phyloP scores from a whole-genome alignment of 2,888 invertebrate species.

The Petrolisthes cinctipes region DNA sequence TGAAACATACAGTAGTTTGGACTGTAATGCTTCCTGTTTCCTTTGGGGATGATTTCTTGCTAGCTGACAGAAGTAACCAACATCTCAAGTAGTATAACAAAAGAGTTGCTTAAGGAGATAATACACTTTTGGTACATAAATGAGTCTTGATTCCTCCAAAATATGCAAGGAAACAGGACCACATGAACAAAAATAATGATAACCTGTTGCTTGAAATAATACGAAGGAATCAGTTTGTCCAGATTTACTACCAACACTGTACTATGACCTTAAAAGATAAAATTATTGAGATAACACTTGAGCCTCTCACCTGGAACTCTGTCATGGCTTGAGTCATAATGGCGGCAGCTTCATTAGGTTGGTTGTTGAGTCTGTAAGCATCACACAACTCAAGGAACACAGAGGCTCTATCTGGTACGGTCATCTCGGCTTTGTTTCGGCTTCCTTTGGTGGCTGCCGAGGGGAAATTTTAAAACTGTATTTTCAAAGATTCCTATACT shows the following conservation, averaged over 20 bases:
- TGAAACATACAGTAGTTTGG: too few species aligned
- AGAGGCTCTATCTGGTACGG: constrained; percentile 83
- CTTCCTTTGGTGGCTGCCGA: constrained; percentile 50
- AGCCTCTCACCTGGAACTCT: constrained; percentile 67
- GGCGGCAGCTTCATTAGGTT: constrained; percentile 83
- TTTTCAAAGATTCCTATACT: too few species aligned
- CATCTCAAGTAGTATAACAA: neutral
- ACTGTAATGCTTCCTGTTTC: too few species aligned
- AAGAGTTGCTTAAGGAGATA: neutral
- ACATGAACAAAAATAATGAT: too few species aligned
- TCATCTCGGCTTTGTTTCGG: constrained; percentile 70
- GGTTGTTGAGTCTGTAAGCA: constrained; percentile 78
- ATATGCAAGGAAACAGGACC: too few species aligned
- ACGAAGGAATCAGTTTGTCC: too few species aligned
- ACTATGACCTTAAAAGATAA: too few species aligned
- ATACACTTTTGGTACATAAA: too few species aligned
- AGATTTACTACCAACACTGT: too few species aligned
- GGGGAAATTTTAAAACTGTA: neutral
- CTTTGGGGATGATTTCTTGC: neutral
- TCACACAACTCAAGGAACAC: constrained; percentile 89
- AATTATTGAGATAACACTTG: neutral
- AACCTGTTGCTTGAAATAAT: too few species aligned
- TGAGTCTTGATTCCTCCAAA: too few species aligned
- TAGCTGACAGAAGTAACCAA: neutral
- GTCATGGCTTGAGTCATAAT: constrained; percentile 79